phyloP scores from a whole-genome alignment of 2,797 vertebrate genomes.

The Tolypeutes matacus region DNA sequence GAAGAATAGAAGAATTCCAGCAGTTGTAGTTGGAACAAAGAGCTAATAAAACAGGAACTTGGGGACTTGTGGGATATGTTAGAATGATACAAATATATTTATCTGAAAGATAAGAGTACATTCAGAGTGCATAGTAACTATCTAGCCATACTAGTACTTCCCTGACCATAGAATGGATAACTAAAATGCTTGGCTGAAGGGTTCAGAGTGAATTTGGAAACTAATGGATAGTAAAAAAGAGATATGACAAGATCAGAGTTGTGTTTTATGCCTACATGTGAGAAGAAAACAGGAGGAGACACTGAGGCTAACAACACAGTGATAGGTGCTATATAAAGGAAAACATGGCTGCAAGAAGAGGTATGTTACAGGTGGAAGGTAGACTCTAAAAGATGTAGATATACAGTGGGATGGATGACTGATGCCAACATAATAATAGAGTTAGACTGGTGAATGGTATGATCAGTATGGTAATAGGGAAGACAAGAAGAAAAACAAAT shows the following conservation, averaged over 20 bases:
- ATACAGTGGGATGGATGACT: neutral
- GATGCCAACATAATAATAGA: neutral
- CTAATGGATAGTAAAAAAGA: neutral
- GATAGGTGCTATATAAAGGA: neutral
- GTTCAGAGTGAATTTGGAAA: neutral
- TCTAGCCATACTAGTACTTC: neutral
- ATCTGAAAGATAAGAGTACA: neutral
- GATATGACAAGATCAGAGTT: neutral
- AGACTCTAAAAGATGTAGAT: neutral
- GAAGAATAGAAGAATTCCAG: conserved; percentile 25
- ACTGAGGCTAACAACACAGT: neutral
- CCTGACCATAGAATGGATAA: neutral
- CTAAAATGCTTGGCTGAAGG: neutral
- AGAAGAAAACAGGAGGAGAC: neutral
- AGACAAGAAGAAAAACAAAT: conserved; percentile 10
- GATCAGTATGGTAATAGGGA: neutral
- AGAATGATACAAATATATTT: neutral
- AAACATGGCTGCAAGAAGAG: neutral
- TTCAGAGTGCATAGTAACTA: neutral
- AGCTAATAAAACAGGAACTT: neutral
- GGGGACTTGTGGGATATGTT: neutral
- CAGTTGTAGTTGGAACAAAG: neutral
- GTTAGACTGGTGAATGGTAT: neutral
- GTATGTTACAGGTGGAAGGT: neutral
- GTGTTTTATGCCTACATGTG: neutral